These are phyloP conservation scores for Dromiciops gliroides DNA, from an alignment of 2,113 vertebrate genomes.

Conservation along the genomic window DNA sequence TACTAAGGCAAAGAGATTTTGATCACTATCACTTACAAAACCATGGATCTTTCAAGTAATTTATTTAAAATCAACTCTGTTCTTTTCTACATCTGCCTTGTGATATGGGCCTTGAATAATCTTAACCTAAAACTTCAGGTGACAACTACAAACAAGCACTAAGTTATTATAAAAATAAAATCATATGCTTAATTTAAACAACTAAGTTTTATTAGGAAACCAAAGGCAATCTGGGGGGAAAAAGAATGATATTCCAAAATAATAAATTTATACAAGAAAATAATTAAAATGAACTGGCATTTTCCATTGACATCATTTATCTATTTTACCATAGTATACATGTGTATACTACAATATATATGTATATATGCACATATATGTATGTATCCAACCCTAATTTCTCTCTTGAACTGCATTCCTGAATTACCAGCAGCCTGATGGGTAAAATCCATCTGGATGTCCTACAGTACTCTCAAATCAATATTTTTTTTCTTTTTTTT, in stretches of 20 bases:
- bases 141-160: neutral
- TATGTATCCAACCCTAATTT: neutral
- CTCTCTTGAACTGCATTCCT: neutral
- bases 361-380: neutral
- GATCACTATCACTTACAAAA: neutral
- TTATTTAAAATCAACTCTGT: neutral
- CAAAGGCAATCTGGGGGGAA: neutral
- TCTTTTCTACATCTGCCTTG: neutral
- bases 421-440: neutral
- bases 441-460: neutral
- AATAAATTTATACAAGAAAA: neutral
- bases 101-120: neutral
- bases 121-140: neutral
- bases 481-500: too few species aligned
- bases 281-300: neutral
- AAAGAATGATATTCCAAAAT: neutral
- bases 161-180: neutral
- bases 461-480: neutral
- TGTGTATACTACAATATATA: neutral
- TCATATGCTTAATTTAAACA: neutral
- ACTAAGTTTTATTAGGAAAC: too few species aligned
- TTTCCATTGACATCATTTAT: neutral
- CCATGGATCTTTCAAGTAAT: neutral
- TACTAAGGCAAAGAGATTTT: neutral
- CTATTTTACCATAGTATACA: neutral